Percentiles rank a stretch among this genome's conserved stretches.
phyloP scores from a whole-genome alignment of 2,113 vertebrate genomes.

The Sturnus vulgaris region DNA sequence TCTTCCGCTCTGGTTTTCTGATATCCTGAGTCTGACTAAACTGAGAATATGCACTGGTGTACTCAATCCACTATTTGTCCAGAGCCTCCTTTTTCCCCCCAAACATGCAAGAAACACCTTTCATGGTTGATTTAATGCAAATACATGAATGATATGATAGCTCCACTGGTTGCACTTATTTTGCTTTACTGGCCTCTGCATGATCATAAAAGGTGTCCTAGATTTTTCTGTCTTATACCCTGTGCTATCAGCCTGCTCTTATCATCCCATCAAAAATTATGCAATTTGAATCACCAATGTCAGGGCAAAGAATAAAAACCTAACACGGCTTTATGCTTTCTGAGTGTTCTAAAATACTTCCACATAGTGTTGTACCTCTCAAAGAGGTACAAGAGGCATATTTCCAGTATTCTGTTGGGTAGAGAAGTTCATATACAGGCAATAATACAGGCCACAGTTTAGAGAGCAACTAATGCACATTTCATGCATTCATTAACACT shows the following conservation, averaged over 20 bases:
- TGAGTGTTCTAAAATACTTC: neutral
- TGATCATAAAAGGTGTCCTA: neutral
- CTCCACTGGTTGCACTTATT: neutral
- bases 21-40: neutral
- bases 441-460: neutral
- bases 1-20: neutral
- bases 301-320: neutral
- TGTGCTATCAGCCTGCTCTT: neutral
- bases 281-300: neutral
- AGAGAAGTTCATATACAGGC: neutral
- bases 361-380: neutral
- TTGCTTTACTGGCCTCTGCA: neutral
- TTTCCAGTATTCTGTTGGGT: neutral
- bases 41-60: neutral
- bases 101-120: neutral
- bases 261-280: neutral
- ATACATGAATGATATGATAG: neutral
- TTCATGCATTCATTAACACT: conserved; percentile 28
- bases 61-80: neutral
- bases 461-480: neutral
- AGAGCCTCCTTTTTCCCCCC: neutral
- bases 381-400: neutral
- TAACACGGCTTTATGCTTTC: neutral
- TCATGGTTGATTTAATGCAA: neutral
- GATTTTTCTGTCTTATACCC: neutral